phyloP scores from a whole-genome alignment of 2,888 invertebrate genomes.

The Megamerina dolium region DNA sequence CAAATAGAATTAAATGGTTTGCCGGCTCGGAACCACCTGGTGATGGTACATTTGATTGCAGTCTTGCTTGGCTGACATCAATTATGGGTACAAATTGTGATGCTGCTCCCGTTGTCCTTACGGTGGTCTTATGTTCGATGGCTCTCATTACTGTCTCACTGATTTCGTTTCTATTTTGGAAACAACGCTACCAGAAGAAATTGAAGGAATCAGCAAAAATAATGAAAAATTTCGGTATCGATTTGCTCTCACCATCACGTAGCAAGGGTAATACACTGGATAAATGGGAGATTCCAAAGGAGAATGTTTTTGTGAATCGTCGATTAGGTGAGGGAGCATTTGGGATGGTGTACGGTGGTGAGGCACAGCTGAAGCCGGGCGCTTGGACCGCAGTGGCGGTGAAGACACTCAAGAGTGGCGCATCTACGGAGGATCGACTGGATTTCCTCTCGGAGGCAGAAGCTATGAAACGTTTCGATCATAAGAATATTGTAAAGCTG shows the following conservation, averaged over 20 bases:
- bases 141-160: constrained; percentile 44
- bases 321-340: constrained; percentile 86
- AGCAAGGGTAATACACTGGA: constrained; percentile 57
- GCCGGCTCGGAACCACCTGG: constrained; percentile 54
- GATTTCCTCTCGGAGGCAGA: constrained; percentile 91
- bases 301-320: constrained; percentile 78
- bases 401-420: constrained; percentile 80
- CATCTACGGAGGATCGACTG: constrained; percentile 76
- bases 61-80: constrained; percentile 62
- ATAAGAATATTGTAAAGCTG: constrained; percentile 79
- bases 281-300: constrained; percentile 82
- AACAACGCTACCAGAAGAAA: constrained; percentile 61
- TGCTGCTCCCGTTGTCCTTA: constrained; percentile 55
- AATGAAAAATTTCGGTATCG: constrained; percentile 66
- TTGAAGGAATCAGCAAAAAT: constrained; percentile 61
- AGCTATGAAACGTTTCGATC: constrained; percentile 89
- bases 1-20: constrained; percentile 61
- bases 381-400: constrained; percentile 84
- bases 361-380: constrained; percentile 59
- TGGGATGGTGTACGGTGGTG: constrained; percentile 82
- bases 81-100: constrained; percentile 67
- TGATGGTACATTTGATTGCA: constrained; percentile 65
- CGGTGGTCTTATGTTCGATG: constrained; percentile 59
- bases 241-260: constrained; percentile 53
- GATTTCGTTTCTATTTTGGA: constrained; percentile 59